Conservation (phyloP, 2,888 invertebrate genomes). For the Caenorhabditis sp. region DNA sequence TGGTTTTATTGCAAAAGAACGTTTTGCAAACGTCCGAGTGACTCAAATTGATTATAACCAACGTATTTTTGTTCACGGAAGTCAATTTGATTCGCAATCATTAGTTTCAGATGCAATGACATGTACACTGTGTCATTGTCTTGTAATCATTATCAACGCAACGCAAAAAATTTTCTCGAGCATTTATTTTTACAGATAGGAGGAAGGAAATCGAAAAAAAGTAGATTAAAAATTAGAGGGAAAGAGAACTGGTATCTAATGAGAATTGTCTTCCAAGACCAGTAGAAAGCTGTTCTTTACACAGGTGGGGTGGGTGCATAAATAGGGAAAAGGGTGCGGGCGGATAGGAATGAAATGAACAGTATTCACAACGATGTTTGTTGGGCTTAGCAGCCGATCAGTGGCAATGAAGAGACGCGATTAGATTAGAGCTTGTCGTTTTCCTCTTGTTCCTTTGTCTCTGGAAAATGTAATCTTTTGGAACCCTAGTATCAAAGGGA, state of each 20-base stretch:
- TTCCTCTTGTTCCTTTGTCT: slow-evolving; percentile 59
- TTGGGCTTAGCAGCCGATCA: neutral
- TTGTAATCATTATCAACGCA: neutral
- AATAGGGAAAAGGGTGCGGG: slow-evolving; percentile 12
- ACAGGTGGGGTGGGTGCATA: slow-evolving; percentile 31
- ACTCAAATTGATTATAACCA: no score
- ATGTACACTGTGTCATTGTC: neutral
- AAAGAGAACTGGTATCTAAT: slow-evolving; percentile 10
- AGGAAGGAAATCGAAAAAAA: neutral
- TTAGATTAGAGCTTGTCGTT: slow-evolving; percentile 61
- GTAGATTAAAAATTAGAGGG: neutral
- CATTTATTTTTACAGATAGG: slow-evolving; percentile 4
- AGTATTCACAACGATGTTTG: slow-evolving; percentile 51
- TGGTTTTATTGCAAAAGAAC: no score
- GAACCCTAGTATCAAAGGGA: neutral
- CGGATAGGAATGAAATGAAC: slow-evolving; percentile 48
- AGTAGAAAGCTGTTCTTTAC: slow-evolving; percentile 28
- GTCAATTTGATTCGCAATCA: no score
- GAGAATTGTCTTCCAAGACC: slow-evolving; percentile 13
- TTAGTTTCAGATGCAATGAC: no score
- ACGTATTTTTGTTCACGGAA: no score
- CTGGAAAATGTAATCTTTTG: slow-evolving; percentile 22
- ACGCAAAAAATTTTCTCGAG: neutral
- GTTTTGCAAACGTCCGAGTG: no score
- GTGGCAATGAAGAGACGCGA: neutral